These are phyloP conservation scores for Campoletis raptor DNA, from an alignment of 2,888 invertebrate species.

Conservation along the genomic window DNA sequence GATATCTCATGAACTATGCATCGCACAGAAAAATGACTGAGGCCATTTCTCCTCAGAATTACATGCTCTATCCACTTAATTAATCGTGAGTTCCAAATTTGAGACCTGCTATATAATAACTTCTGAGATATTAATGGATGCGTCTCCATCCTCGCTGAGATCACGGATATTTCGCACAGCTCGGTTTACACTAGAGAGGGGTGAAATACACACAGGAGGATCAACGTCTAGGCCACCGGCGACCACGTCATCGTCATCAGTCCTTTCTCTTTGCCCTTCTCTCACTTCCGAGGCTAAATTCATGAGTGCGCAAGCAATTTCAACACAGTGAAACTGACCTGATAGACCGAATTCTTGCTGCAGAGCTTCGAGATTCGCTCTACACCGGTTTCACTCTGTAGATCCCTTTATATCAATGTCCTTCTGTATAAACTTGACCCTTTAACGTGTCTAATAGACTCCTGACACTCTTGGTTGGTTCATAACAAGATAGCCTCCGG, in stretches of 20 bases:
- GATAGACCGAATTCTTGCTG: not conserved
- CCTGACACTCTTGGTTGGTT: conserved; percentile 16
- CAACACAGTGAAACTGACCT: conserved; percentile 29
- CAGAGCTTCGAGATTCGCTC: not conserved
- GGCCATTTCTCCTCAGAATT: not conserved
- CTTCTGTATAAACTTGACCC: not conserved
- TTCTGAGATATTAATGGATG: conserved; percentile 80
- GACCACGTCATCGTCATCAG: conserved; percentile 12
- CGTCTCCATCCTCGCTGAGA: conserved; percentile 53
- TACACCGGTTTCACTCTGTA: conserved; percentile 33
- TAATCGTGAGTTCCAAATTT: not conserved
- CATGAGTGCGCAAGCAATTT: not conserved
- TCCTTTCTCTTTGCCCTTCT: not conserved
- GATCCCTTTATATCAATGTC: conserved; percentile 1
- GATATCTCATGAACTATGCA: not conserved
- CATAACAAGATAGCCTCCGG: conserved; percentile 3
- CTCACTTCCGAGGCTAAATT: not conserved
- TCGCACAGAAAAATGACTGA: not conserved
- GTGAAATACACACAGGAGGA: conserved; percentile 54
- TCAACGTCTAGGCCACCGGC: conserved; percentile 50
- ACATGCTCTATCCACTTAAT: too few species aligned
- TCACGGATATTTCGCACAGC: conserved; percentile 30
- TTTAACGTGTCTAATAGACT: conserved; percentile 29
- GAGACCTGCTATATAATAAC: conserved; percentile 62
- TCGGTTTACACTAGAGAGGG: conserved; percentile 38